Base-by-base conservation (phyloP, 1,140 invertebrate genomes). In the Stegodyphus dumicola region DNA sequence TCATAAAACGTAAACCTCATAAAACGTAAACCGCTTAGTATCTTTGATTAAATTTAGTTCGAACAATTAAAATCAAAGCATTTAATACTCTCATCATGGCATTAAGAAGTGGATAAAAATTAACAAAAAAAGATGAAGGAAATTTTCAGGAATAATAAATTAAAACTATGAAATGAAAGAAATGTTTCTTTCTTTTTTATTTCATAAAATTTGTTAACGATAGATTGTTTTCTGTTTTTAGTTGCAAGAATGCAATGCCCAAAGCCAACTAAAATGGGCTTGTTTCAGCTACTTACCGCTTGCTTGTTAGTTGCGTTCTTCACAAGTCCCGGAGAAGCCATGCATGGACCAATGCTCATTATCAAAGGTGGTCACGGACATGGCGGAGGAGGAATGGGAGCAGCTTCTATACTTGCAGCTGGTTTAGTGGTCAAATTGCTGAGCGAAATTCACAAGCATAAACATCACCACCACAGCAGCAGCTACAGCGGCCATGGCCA, bases 291-390 rank as follows among this genome's bases (percentile, higher is more conserved):
- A 15, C 48, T 77, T 11, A 51, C 65, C 13, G 75, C 75, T 0
- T 52, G 56, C 6, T 13, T 77, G 5, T 48, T 77, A 10, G 75
- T 77, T 2, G 60, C 60, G 2, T n/a, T 77, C 33, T 65, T 65
- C 33, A 66, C 75, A n/a, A n/a, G 60, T 4, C 75, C 75, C 48
- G 60, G 75, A 7, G 75, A 77, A 2, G 75, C 75, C 6, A 64
- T 65, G 54, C 60, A 77, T 66, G 75, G 75, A 5, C 60, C 56
- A 0, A 77, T 65, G 75, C 48, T 77, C 6, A 77, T 77, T 11
- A 65, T 77, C 60, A 77, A 66, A 18, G 75, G 56, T 9, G 75
- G 75, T 2, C 75, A 77, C 48, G 75, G 75, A 6, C 56, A 65
- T 48, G 75, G 75, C 6, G 56, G 60, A 7, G 56, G 56, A 17